Percentiles rank a stretch among this genome's conserved stretches.
These are phyloP conservation scores for Sinohyriopsis cumingii DNA, from an alignment of 2,888 invertebrate species.

Conservation along the genomic window DNA sequence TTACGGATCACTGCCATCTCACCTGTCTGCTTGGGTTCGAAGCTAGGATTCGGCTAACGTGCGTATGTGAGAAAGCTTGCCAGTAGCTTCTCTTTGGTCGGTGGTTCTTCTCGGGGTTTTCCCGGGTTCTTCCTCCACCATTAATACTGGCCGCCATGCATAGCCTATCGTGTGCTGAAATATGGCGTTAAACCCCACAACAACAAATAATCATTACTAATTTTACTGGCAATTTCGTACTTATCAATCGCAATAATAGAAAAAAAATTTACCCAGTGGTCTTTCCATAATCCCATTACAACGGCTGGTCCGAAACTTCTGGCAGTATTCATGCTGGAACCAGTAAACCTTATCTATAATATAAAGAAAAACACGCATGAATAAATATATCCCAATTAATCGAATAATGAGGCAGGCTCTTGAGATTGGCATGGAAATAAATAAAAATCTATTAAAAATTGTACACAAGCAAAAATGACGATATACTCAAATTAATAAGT, in stretches of 20 bases:
- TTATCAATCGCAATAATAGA: neutral
- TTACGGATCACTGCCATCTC: too few species aligned
- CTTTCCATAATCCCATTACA: conserved; percentile 80
- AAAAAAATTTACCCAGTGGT: conserved; percentile 83
- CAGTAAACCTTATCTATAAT: conserved; percentile 79
- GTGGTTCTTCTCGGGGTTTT: too few species aligned
- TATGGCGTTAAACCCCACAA: too few species aligned
- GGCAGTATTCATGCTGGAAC: conserved; percentile 94
- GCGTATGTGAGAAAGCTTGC: too few species aligned
- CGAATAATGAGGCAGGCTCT: neutral
- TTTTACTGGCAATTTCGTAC: too few species aligned
- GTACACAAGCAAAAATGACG: neutral
- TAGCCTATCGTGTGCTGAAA: too few species aligned
- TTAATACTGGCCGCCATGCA: too few species aligned
- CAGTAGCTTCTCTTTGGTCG: too few species aligned
- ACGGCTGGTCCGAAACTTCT: conserved; percentile 90
- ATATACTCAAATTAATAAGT: neutral
- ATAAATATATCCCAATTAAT: neutral
- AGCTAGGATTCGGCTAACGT: too few species aligned
- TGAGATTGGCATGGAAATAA: neutral
- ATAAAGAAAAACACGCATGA: neutral
- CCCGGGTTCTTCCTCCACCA: too few species aligned
- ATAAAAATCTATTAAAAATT: neutral
- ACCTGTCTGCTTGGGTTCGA: too few species aligned
- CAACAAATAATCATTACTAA: too few species aligned